These are phyloP conservation scores for Julus scanicus DNA, from an alignment of 2,888 invertebrate genomes.

Conservation along the genomic window DNA sequence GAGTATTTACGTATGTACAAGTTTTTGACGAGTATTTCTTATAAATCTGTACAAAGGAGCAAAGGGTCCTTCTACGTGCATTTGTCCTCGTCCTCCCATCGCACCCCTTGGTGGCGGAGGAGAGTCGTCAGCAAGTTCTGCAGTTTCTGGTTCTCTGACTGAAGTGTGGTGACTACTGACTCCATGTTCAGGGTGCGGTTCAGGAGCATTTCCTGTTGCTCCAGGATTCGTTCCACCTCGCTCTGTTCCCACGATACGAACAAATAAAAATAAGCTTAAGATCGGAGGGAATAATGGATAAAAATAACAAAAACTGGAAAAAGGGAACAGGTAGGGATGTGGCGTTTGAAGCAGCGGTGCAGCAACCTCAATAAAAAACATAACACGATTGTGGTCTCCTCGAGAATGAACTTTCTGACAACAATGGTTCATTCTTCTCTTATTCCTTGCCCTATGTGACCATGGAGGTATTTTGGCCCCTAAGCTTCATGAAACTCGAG, in stretches of 20 bases:
- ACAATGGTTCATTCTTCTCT: too few relatives aligned
- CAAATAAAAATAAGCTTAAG: neutral
- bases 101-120: conserved; percentile 56
- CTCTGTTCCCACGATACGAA: conserved; percentile 20
- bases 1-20: too few relatives aligned
- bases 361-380: too few relatives aligned
- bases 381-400: too few relatives aligned
- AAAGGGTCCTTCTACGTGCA: too few relatives aligned
- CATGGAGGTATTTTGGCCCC: too few relatives aligned
- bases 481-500: too few relatives aligned
- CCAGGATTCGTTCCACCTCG: conserved; percentile 55
- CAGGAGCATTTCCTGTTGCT: conserved; percentile 52
- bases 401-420: too few relatives aligned
- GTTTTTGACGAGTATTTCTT: too few relatives aligned
- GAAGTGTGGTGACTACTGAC: conserved; percentile 36
- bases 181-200: conserved; percentile 30
- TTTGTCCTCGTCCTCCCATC: conserved; percentile 56
- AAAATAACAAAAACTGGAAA: neutral
- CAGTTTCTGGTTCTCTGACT: conserved; percentile 55
- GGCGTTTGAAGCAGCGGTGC: too few relatives aligned
- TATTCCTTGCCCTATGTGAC: too few relatives aligned
- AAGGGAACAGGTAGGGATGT: neutral
- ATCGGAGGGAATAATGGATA: neutral
- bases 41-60: too few relatives aligned
- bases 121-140: conserved; percentile 54